Percentiles rank a stretch among this genome's conserved stretches.
These are phyloP conservation scores for Nasonia oneida DNA, from an alignment of 2,888 invertebrate genomes.

Conservation along the genomic window DNA sequence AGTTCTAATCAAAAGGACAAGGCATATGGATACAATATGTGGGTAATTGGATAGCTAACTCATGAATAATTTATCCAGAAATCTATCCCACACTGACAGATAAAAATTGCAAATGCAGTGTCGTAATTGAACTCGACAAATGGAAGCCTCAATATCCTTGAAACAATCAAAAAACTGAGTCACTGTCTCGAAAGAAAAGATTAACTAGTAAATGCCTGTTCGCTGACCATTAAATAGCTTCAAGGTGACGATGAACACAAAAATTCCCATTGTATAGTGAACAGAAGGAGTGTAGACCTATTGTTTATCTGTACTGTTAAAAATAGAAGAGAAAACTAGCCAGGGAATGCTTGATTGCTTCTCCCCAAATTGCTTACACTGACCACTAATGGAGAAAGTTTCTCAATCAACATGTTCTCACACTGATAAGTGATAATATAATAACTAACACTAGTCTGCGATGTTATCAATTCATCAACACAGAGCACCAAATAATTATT, in stretches of 20 bases:
- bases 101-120: slow-evolving; percentile 14
- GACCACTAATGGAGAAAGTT: slow-evolving; percentile 10
- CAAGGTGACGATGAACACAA: slow-evolving; percentile 25
- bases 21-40: slow-evolving; percentile 44
- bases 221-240: slow-evolving; percentile 7
- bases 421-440: background rate
- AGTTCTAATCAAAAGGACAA: slow-evolving; percentile 59
- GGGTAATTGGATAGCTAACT: slow-evolving; percentile 31
- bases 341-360: background rate
- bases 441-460: background rate
- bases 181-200: slow-evolving; percentile 29
- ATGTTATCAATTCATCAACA: background rate
- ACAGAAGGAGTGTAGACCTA: slow-evolving; percentile 4
- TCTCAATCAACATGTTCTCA: slow-evolving; percentile 2
- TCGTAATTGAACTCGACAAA: background rate
- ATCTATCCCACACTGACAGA: background rate
- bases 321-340: slow-evolving; percentile 1
- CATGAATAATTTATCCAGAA: slow-evolving; percentile 28
- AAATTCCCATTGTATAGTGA: background rate
- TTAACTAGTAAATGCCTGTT: slow-evolving; percentile 9
- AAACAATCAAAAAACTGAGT: slow-evolving; percentile 41
- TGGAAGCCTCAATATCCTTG: slow-evolving; percentile 22
- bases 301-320: slow-evolving; percentile 19
- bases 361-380: background rate
- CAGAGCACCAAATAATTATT: background rate